Percentiles rank a stretch among this genome's conserved stretches.
These are phyloP conservation scores for Yponomeuta malinellus DNA, from an alignment of 2,888 invertebrate genomes.

Conservation along the genomic window DNA sequence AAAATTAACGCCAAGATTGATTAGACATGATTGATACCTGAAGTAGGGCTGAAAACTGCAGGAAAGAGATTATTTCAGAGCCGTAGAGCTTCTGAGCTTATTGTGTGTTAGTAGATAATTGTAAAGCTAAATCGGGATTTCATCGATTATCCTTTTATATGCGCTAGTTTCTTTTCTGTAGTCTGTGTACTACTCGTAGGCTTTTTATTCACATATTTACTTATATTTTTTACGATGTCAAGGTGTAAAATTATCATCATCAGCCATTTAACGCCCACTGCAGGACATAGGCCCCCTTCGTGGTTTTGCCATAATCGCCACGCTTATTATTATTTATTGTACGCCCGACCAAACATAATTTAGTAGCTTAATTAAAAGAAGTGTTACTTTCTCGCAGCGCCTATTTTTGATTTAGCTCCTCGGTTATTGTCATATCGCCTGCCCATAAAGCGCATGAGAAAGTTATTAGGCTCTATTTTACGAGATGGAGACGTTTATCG, in stretches of 20 bases:
- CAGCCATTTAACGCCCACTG: too few relatives aligned
- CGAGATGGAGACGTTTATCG: constrained; percentile 10
- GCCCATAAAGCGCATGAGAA: constrained; percentile 1
- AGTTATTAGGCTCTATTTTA: constrained; percentile 14
- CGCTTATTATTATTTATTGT: not conserved
- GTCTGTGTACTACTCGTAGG: not conserved
- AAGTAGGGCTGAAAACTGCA: too few relatives aligned
- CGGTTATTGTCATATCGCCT: constrained; percentile 8
- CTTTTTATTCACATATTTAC: not conserved
- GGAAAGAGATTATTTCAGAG: not conserved
- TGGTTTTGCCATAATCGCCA: too few relatives aligned
- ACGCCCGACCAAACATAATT: not conserved
- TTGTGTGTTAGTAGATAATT: not conserved
- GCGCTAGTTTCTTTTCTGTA: not conserved
- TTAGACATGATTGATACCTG: too few relatives aligned
- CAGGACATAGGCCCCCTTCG: too few relatives aligned
- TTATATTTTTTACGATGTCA: not conserved
- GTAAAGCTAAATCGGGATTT: not conserved
- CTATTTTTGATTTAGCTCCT: constrained; percentile 7
- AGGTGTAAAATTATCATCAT: not conserved
- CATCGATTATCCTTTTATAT: not conserved
- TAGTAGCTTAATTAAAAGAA: not conserved
- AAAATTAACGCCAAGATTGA: too few relatives aligned
- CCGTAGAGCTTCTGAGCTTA: not conserved
- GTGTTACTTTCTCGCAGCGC: not conserved